Conservation (phyloP, 2,797 vertebrate genomes). For the Premnoplex brunnescens region DNA sequence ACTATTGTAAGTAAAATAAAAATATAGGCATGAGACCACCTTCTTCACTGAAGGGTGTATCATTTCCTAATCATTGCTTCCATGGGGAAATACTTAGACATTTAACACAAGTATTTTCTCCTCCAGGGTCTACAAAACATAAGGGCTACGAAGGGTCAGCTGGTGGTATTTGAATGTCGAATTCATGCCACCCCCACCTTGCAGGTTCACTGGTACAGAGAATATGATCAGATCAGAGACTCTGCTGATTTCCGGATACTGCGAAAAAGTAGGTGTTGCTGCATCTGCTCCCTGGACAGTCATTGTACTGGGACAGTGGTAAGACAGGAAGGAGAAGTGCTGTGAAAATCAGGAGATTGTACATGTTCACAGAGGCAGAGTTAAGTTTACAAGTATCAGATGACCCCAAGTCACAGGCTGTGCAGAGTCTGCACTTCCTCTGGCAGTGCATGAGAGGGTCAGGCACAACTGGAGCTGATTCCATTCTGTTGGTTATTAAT, state of each 20-base stretch:
- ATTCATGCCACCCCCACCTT: conserved; percentile 79
- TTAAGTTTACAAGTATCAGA: background rate
- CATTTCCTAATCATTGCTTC: background rate
- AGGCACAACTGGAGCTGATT: background rate
- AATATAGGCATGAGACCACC: background rate
- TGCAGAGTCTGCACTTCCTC: background rate
- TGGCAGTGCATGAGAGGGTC: fast-evolving
- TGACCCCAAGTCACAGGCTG: background rate
- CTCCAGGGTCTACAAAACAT: conserved; percentile 84
- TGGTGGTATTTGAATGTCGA: conserved; percentile 86
- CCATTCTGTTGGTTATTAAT: background rate
- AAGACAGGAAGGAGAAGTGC: background rate
- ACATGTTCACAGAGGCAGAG: background rate
- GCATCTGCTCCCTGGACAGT: fast-evolving
- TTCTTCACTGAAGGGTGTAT: background rate
- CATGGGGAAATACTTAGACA: background rate
- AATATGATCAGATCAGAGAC: conserved; percentile 80
- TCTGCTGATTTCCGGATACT: conserved; percentile 87
- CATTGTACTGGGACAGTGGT: fast-evolving
- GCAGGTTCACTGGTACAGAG: conserved; percentile 87
- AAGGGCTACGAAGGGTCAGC: conserved; percentile 81
- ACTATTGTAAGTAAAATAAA: background rate
- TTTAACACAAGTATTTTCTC: background rate
- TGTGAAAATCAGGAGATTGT: fast-evolving
- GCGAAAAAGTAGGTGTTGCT: conserved; percentile 81